Conservation (phyloP, 1,140 invertebrate genomes). For the Nephila pilipes region DNA sequence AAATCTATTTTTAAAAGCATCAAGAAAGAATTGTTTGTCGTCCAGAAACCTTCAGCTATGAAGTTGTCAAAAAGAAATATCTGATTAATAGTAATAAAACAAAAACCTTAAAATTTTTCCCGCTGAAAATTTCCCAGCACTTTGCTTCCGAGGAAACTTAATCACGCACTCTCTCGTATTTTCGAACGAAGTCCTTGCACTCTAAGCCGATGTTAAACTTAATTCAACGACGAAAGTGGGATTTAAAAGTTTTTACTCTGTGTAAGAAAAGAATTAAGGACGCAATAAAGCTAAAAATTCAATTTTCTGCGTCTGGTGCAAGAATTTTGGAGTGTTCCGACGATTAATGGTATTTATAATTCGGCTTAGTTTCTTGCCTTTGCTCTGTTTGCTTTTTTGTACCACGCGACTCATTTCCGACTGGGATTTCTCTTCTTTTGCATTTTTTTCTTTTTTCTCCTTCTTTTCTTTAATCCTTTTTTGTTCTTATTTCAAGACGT, state of each 20-base stretch:
- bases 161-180: neutral
- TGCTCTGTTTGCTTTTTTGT: neutral
- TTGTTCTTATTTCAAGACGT: neutral
- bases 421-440: neutral
- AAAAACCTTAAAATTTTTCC: neutral
- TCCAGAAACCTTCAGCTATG: neutral
- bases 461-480: slow-evolving; percentile 16
- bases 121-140: neutral
- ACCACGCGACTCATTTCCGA: slow-evolving; percentile 13
- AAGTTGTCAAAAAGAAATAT: slow-evolving; percentile 3
- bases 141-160: neutral
- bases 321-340: slow-evolving; percentile 29
- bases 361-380: slow-evolving; percentile 1
- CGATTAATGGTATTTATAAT: slow-evolving; percentile 57
- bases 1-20: neutral
- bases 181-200: neutral
- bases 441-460: neutral
- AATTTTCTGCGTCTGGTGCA: slow-evolving; percentile 29
- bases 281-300: slow-evolving; percentile 61
- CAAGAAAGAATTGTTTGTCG: neutral
- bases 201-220: slow-evolving; percentile 24
- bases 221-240: slow-evolving; percentile 45
- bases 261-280: slow-evolving; percentile 49
- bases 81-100: neutral
- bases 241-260: slow-evolving; percentile 44